Percentiles rank a stretch among this genome's conserved stretches.
Evolutionary conservation across 2,113 vertebrate genomes (phyloP).

Genomic region (Hiodon tergisus): DNA sequence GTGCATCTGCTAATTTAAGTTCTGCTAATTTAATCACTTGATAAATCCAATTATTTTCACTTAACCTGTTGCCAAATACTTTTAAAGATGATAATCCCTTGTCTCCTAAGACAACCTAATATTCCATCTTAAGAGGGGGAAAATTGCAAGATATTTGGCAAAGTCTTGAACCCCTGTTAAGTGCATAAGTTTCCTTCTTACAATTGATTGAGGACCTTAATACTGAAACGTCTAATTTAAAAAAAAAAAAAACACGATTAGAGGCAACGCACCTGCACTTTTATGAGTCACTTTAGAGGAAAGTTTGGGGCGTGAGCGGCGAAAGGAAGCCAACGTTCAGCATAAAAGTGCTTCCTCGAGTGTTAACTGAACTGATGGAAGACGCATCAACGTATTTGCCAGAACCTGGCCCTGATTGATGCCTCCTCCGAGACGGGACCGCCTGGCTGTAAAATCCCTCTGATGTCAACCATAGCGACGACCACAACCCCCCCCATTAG

Average conservation of each 20-base stretch:
- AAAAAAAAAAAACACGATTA: background rate
- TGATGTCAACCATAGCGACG: slow-evolving; percentile 21
- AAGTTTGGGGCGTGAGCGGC: background rate
- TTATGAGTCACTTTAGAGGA: background rate
- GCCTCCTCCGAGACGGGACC: slow-evolving; percentile 23
- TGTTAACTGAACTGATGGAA: background rate
- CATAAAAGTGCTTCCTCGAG: background rate
- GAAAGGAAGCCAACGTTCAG: no score
- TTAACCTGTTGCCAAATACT: slow-evolving; percentile 32
- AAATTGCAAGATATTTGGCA: slow-evolving; percentile 1
- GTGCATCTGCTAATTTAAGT: slow-evolving; percentile 28
- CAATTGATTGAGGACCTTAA: background rate
- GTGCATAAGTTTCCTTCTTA: background rate
- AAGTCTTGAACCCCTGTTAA: slow-evolving; percentile 15
- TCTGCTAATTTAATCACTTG: slow-evolving; percentile 35
- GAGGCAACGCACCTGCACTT: background rate
- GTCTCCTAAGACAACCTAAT: slow-evolving; percentile 27
- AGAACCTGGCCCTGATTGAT: slow-evolving; percentile 7
- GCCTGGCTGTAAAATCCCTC: slow-evolving; percentile 31
- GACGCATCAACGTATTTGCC: background rate
- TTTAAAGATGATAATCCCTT: slow-evolving; percentile 31
- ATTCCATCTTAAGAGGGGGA: slow-evolving; percentile 21
- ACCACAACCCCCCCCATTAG: slow-evolving; percentile 26
- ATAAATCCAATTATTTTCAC: slow-evolving; percentile 37
- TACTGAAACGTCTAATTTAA: background rate